Evolutionary conservation across 1,140 invertebrate species (phyloP).

Genomic region (Neoseiulus cucumeris): DNA sequence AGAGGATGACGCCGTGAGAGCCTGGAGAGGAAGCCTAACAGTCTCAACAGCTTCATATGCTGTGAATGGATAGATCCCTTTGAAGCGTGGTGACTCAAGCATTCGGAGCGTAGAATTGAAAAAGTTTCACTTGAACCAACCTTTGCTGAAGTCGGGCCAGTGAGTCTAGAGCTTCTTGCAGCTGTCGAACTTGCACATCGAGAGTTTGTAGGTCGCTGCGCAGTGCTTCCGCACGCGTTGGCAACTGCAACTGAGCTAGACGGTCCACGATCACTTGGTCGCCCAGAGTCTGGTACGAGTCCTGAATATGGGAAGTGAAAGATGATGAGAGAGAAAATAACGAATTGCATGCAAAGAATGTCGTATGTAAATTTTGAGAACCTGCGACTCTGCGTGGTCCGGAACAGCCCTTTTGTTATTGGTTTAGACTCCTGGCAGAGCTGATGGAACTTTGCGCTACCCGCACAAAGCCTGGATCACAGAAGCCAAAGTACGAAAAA

Average conservation of each 20-base stretch:
- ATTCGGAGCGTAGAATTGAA: too few relatives aligned
- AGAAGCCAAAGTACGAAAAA: too few relatives aligned
- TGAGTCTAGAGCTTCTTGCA: slow-evolving; percentile 62
- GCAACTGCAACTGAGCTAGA: slow-evolving; percentile 46
- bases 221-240: slow-evolving; percentile 51
- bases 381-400: too few relatives aligned
- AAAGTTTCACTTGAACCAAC: slow-evolving; percentile 30
- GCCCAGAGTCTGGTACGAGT: slow-evolving; percentile 42
- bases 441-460: too few relatives aligned
- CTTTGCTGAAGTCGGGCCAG: slow-evolving; percentile 64
- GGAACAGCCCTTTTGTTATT: too few relatives aligned
- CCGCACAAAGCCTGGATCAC: too few relatives aligned
- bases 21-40: neutral
- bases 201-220: slow-evolving; percentile 57
- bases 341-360: too few relatives aligned
- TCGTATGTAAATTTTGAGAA: too few relatives aligned
- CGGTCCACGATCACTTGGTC: slow-evolving; percentile 64
- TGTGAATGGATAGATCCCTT: neutral
- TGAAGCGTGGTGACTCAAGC: neutral
- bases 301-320: slow-evolving; percentile 10
- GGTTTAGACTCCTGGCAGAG: too few relatives aligned
- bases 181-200: slow-evolving; percentile 59
- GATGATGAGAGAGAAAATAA: neutral
- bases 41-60: slow-evolving; percentile 12
- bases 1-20: slow-evolving; percentile 20